Evolutionary conservation across 2,113 vertebrate species (phyloP).

Genomic region (Heterocephalus glaber): DNA sequence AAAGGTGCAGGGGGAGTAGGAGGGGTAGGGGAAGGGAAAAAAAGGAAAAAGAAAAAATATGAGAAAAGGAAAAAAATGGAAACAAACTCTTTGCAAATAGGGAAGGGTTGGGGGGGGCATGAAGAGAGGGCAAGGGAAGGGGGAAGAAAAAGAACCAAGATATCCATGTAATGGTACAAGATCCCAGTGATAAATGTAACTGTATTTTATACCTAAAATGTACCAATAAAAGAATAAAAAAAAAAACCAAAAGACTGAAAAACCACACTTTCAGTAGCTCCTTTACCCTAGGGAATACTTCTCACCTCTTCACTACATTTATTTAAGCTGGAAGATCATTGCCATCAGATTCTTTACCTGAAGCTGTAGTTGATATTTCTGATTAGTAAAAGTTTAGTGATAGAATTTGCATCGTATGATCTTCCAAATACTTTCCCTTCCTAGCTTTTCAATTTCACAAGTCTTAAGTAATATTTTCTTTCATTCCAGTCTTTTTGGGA

Average conservation of each 20-base stretch:
- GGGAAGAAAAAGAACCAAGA: no score
- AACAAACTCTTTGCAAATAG: no score
- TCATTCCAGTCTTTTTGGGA: neutral
- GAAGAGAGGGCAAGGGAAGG: no score
- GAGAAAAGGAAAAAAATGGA: no score
- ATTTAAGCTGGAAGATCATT: neutral
- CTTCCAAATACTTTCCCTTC: neutral
- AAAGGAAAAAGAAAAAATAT: no score
- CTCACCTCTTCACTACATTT: neutral
- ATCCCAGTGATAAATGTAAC: no score
- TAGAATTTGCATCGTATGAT: neutral
- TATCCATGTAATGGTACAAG: no score
- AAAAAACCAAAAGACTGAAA: neutral
- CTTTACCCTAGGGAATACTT: neutral
- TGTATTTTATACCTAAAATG: no score
- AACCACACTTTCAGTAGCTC: neutral
- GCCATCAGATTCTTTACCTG: neutral
- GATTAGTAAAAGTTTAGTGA: neutral
- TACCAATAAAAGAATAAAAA: no score
- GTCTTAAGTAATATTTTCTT: neutral
- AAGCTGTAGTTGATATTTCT: neutral
- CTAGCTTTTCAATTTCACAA: neutral
- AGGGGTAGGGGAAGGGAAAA: no score
- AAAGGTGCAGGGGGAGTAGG: no score
- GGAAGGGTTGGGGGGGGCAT: no score